Evolutionary conservation across 2,888 invertebrate genomes (phyloP), one percentile per base, ranked within the genome.

Genomic region (Apamea epomidion): DNA sequence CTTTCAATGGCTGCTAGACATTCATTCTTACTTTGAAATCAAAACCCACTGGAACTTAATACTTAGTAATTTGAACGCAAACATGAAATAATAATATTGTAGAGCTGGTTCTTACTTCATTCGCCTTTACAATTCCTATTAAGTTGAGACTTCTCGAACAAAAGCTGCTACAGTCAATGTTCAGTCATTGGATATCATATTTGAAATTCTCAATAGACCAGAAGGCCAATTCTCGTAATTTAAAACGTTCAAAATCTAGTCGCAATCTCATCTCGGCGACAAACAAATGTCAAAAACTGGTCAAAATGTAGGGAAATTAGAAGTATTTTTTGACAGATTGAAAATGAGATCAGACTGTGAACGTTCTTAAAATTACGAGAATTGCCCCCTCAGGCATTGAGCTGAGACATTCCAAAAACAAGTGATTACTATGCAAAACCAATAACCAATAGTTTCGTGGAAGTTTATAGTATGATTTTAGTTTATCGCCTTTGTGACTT

Each of bases 131-230:
- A 54, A 72, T 58, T 77, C 37, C 25, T 73, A 82, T 71, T 25
- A 54, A 62, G 37, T 80, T 37, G 29, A 69, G 16, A 72, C 60
- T 82, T 68, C 42, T 29, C 6, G 25, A 85, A 72, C 67, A 74
- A 62, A 74, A 37, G 25, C 80, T 67, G 29, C 37, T 25, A 29
- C 16, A 54, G 60, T 67, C 21, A 81, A 42, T 72, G 7, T 81
- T 32, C 21, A 68, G 14, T 14, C 37, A 54, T 45, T 51, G 37
- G 1, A 51, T 51, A 64, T 54, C 6, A 25, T 76, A 29, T 83
- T 83, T 58, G 37, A n/a, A 75, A 37, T 76, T 58, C 48, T 67
- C 29, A 48, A 14, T 75, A 74, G 10, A 3, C 32, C 21, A 32
- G 32, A 32, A 32, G 32, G 2, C 32, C 32, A 32, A 32, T 32